Conservation (phyloP, 2,113 vertebrate genomes). For the Odontesthes bonariensis region DNA sequence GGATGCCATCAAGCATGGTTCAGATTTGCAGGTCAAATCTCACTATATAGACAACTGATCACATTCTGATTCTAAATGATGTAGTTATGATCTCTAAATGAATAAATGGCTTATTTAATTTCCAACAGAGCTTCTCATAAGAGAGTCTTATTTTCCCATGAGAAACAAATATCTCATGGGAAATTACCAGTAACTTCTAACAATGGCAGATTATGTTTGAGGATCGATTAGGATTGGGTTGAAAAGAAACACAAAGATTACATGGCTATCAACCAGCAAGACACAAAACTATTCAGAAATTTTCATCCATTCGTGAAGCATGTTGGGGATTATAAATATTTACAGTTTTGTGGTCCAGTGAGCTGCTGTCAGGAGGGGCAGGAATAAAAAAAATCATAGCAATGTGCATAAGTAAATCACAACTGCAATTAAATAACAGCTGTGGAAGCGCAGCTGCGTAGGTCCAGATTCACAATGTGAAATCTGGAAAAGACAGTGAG, state of each 20-base stretch:
- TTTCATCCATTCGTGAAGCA: neutral
- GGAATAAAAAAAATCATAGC: neutral
- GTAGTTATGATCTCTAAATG: too few relatives aligned
- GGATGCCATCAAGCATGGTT: too few relatives aligned
- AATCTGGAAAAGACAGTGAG: slow-evolving; percentile 23
- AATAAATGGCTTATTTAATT: too few relatives aligned
- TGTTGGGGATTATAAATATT: neutral
- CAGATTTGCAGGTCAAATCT: too few relatives aligned
- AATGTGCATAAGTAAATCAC: slow-evolving; percentile 38
- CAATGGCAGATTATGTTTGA: neutral
- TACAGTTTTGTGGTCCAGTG: neutral
- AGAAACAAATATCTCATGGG: neutral
- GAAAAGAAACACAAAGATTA: too few relatives aligned
- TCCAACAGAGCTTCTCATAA: too few relatives aligned
- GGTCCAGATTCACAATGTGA: slow-evolving; percentile 30
- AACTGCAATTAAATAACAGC: slow-evolving; percentile 59
- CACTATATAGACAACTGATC: too few relatives aligned
- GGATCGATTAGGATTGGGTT: too few relatives aligned
- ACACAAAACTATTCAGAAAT: neutral
- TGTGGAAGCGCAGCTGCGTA: slow-evolving; percentile 48
- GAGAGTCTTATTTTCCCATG: too few relatives aligned
- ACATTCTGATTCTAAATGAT: too few relatives aligned
- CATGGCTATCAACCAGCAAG: too few relatives aligned
- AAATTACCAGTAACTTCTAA: neutral
- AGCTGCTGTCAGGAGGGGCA: neutral